These are phyloP conservation scores for Hypotaenidia okinawae DNA, from an alignment of 2,797 vertebrate genomes.

Conservation along the genomic window DNA sequence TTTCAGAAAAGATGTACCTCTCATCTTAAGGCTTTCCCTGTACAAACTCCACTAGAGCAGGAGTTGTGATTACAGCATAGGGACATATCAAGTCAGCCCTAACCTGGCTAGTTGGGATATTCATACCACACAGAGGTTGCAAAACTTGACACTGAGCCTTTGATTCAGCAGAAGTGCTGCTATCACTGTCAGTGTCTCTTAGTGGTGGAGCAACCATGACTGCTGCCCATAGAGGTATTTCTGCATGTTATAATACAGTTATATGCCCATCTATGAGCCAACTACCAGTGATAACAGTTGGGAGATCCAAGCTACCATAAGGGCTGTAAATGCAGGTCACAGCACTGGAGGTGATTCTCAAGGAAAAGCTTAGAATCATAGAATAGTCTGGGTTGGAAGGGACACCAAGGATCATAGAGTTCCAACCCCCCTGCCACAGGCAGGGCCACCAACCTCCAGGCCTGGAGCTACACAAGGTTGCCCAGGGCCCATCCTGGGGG, in stretches of 20 bases:
- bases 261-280: background rate
- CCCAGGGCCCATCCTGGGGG: too few species aligned
- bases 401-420: too few species aligned
- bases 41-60: background rate
- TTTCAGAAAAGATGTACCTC: background rate
- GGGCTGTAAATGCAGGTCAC: background rate
- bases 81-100: background rate
- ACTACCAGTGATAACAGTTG: background rate
- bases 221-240: background rate
- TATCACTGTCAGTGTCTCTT: accelerated
- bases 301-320: background rate
- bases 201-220: background rate
- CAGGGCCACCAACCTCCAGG: too few species aligned
- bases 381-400: too few species aligned
- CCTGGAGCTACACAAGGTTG: too few species aligned
- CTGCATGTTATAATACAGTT: background rate
- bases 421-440: too few species aligned
- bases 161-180: background rate
- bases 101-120: background rate
- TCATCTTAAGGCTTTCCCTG: background rate
- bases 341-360: background rate
- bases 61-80: background rate
- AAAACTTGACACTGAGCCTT: background rate
- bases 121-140: background rate
- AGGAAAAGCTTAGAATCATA: background rate